Evolutionary conservation across 2,888 invertebrate species (phyloP).

Genomic region (Acleris cristana): DNA sequence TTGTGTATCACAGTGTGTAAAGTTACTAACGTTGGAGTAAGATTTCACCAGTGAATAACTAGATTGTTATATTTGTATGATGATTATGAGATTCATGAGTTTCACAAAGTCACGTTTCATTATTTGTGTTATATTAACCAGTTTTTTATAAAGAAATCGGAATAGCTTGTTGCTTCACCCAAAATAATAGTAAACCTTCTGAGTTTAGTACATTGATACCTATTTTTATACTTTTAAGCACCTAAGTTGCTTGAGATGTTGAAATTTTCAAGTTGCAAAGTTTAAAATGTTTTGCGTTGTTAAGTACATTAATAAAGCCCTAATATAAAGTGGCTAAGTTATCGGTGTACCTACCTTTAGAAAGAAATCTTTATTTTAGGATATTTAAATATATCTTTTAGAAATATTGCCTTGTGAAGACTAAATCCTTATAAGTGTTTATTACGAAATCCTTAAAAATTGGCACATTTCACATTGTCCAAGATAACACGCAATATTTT

Average conservation of each 20-base stretch:
- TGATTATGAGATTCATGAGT: not conserved
- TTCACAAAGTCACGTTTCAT: too few species aligned
- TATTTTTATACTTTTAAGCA: conserved; percentile 25
- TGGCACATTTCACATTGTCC: too few species aligned
- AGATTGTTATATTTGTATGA: not conserved
- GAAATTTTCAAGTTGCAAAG: not conserved
- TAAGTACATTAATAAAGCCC: conserved; percentile 7
- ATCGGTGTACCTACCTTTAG: not conserved
- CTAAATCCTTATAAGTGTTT: too few species aligned
- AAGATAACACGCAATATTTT: too few species aligned
- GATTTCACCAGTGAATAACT: not conserved
- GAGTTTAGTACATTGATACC: conserved; percentile 16
- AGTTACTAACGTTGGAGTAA: not conserved
- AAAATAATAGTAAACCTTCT: conserved; percentile 20
- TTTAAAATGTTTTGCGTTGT: conserved; percentile 16
- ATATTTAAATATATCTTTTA: too few species aligned
- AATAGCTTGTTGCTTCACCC: conserved; percentile 9
- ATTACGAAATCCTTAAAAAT: too few species aligned
- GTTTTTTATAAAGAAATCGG: conserved; percentile 33
- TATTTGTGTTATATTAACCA: too few species aligned
- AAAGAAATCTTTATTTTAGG: too few species aligned
- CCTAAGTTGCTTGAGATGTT: conserved; percentile 21
- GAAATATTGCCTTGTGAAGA: too few species aligned
- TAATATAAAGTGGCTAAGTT: not conserved
- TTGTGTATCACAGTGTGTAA: too few species aligned